Conservation (phyloP, 2,113 vertebrate species). For the Grantiella picta region DNA sequence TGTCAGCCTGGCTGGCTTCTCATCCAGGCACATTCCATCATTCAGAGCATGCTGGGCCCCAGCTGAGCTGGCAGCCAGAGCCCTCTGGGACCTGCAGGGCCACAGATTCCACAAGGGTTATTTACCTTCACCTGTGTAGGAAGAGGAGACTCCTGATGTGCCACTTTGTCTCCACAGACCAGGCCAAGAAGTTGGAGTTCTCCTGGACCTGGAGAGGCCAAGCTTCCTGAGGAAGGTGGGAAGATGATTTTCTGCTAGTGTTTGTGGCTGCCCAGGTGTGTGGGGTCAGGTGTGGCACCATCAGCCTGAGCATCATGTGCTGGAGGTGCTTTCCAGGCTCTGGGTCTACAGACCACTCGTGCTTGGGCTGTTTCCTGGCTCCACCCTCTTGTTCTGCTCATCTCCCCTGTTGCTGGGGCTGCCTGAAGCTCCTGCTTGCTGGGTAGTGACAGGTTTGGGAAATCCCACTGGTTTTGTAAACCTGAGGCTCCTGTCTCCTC, state of each 20-base stretch:
- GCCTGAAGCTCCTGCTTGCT: not conserved
- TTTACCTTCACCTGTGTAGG: not conserved
- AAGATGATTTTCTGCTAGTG: not conserved
- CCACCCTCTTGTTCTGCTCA: not conserved
- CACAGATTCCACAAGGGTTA: not conserved
- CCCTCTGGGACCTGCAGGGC: not conserved
- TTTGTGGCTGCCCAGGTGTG: not conserved
- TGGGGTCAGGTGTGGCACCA: not conserved
- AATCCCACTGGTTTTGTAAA: not conserved
- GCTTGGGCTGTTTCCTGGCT: not conserved
- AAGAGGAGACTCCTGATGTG: not conserved
- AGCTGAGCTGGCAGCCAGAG: not conserved
- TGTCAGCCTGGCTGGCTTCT: not conserved
- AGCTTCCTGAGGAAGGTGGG: not conserved
- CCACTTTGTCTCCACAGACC: not conserved
- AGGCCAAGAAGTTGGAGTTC: not conserved
- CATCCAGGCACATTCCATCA: not conserved
- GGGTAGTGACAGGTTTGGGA: not conserved
- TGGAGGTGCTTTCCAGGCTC: not conserved
- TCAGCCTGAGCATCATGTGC: not conserved
- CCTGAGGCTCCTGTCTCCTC: not conserved
- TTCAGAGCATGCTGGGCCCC: not conserved
- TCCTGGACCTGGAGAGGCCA: not conserved
- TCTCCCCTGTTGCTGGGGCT: not conserved
- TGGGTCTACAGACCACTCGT: not conserved